Base-by-base conservation (phyloP, 1,140 invertebrate genomes). In the Thaumatotibia leucotreta region DNA sequence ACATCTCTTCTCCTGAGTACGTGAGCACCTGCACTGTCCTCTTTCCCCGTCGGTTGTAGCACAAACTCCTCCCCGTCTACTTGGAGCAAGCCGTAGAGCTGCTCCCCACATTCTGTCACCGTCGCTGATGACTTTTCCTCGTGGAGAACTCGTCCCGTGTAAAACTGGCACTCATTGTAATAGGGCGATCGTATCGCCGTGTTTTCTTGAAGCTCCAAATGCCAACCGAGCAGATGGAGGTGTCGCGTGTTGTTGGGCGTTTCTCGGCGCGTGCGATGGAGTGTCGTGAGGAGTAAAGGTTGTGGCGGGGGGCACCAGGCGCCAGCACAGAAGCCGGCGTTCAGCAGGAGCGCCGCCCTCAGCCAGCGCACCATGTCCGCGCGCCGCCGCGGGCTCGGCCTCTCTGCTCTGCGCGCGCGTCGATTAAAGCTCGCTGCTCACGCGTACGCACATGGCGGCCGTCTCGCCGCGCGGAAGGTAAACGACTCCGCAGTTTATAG, bases 381-480 rank as follows among this genome's bases (percentile, higher is more conserved):
- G 83, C 87, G 79, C 79, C 72, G 82, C 77, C 84, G 86, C 79
- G 78, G 79, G 79, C 82, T 72, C 70, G 75, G 79, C 75, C 80
- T 77, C 79, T 86, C 80, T 85, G 84, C 79, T 86, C 80, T 85
- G 84, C 58, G 70, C 75, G 62, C 72, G 78, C 73, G 72, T 73
- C 72, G 67, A 74, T 74, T 67, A 75, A 74, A 73, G 80, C 73
- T 86, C 52, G 14, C 81, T 82, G 80, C 86, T 83, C 72, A 86
- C 84, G 84, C 84, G 85, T 83, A 70, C 88, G 84, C 84, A 86
- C 86, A 88, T 86, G 83, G 78, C 86, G 81, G 74, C 77, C 78
- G 88, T 84, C 88, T 86, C 86, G 86, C 73, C 83, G 80, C 82
- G 77, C 80, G 79, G 83, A 88, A 86, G 86, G 86, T 91, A 88